These are phyloP conservation scores for Sturnus vulgaris DNA, from an alignment of 2,113 vertebrate genomes.

Conservation along the genomic window DNA sequence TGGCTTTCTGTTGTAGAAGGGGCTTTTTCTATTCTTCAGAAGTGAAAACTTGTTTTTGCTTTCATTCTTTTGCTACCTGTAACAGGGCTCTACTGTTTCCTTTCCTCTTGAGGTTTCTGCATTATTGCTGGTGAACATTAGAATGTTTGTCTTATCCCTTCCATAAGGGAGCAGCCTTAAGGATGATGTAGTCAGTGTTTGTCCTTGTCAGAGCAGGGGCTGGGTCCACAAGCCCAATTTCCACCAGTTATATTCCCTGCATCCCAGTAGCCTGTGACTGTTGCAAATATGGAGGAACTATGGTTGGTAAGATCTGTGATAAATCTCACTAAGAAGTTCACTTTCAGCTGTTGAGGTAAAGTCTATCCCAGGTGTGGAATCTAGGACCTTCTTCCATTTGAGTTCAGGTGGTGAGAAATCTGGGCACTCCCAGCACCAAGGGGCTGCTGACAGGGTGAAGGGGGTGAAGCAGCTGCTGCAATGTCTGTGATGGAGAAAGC, in stretches of 20 bases:
- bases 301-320: background rate
- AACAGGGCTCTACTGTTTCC: background rate
- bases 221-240: background rate
- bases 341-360: background rate
- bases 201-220: background rate
- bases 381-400: background rate
- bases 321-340: background rate
- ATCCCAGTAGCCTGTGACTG: background rate
- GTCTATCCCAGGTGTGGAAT: background rate
- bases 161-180: background rate
- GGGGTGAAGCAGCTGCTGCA: background rate
- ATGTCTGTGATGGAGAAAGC: background rate
- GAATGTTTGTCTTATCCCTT: background rate
- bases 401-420: background rate
- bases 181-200: background rate
- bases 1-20: background rate
- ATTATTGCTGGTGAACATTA: background rate
- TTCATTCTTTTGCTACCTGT: background rate
- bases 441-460: rapidly evolving
- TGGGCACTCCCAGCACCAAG: background rate
- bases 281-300: background rate
- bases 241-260: background rate
- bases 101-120: background rate
- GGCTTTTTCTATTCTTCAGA: background rate
- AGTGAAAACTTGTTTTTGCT: background rate